Base-by-base conservation (phyloP, 2,888 invertebrate species). In the Clunio marinus region DNA sequence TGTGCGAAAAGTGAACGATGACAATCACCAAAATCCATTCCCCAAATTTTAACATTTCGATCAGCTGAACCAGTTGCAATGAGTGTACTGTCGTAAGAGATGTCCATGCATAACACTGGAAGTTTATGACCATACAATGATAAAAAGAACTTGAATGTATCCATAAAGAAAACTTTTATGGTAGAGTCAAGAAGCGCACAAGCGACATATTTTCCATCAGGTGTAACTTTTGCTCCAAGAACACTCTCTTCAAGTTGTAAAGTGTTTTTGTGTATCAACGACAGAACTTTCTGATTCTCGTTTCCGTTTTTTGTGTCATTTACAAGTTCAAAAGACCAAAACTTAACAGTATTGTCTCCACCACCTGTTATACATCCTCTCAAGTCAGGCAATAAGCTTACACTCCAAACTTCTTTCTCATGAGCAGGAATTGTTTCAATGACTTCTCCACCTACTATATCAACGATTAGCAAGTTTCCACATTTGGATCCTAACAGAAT, bases 1-100 rank as follows among this genome's bases (percentile, higher is more conserved):
- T 99, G 98, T 0, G 96, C 97, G 78, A 96, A 94, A 72, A 98
- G 83, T 0, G 96, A 96, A 74, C 87, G 87, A 80, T 96, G 97
- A 73, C 96, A 97, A 78, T 99, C 96, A n/a, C 98, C 98, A 77
- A 96, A 98, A 80, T 98, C 96, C 80, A 98, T 84, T 35, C 98
- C 98, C 98, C 98, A 99, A 70, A 99, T 88, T 81, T 97, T 96
- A 27, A 98, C 86, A 77, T 93, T 96, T 45, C 96, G 85, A 81
- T 99, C 99, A 0, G 92, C 91, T 1, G 97, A 96, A 5, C 97
- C 98, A 0, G 98, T 96, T 8, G 88, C 92, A 71, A 98, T 89
- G 24, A 98, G 77, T 8, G 85, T 84, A 0, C 89, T 89, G 77
- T 95, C 95, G 72, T 88, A 88, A 13, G 93, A 93, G 70, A 98